Evolutionary conservation across 2,797 vertebrate genomes (phyloP), one percentile per base, ranked within the genome.

Genomic region (Acropternis orthonyx): DNA sequence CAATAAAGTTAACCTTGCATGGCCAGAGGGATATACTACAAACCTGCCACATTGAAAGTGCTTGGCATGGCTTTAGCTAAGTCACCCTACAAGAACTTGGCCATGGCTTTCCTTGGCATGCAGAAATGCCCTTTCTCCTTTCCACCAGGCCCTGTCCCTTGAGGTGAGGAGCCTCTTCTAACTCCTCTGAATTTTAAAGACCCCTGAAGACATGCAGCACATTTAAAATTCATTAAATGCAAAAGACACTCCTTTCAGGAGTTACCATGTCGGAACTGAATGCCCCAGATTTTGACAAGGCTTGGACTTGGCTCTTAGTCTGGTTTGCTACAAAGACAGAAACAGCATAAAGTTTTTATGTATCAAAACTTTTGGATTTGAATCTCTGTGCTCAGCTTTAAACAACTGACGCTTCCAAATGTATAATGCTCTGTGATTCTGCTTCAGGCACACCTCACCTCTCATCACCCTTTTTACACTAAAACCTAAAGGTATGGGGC

Each of bases 1-100:
- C 88, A 86, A 97, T 97, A 96, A 97, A 97, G 95, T 96, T 97
- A 97, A 97, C 96, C 94, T 96, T 95, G 94, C 91, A 10, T 95
- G 82, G 95, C 87, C 87, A 93, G 52, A 77, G 65, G 83, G 83
- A 88, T 69, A 86, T 48, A 90, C 78, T 65, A 81, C 73, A 88
- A 89, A 93, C 43, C 20, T 82, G 81, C 54, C 89, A 91, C 14
- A 1, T 9, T 2, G 1, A 91, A 92, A 67, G 63, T 1, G 0
- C 80, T 46, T 92, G 89, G 88, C 83, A 44, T 32, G 73, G 79
- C 76, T 78, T 92, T 88, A 83, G 78, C 61, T 49, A 81, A 90
- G 44, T 56, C 36, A 88, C 30, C 46, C 55, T 79, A 3, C 43
- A 69, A 93, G 86, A 96, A 82, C 66, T 77, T 87, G 82, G 77